Evolutionary conservation across 1,140 invertebrate genomes (phyloP), one percentile per base, ranked within the genome.

Genomic region (Meloidogyne floridensis): DNA sequence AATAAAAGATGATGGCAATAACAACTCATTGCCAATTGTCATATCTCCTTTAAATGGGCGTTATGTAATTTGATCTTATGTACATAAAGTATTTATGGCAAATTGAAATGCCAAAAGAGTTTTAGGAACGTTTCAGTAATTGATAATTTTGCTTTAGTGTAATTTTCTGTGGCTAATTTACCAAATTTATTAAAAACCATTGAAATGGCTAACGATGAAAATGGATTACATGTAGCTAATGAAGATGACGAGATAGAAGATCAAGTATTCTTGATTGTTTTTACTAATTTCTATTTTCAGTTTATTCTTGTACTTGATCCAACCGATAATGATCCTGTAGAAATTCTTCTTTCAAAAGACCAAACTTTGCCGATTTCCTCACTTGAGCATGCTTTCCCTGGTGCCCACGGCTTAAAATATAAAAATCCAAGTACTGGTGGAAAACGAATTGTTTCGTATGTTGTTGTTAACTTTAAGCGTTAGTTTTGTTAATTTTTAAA

Each of bases 381-480:
- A 8, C 91, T 98, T 77, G 93, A 94, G 75, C 95, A 95, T 77
- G 95, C 97, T 90, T 98, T 96, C 92, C 95, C 96, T 72, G 95
- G 95, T 82, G 94, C 95, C 70, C 95, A 94, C 90, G 96, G 96
- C 32, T 92, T 98, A 59, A 97, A 97, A 92, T 98, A 95, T 91
- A 93, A 95, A 81, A 95, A 93, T 87, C 93, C 94, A 11, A 95
- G 95, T 82, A 95, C 94, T 42, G 93, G 94, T 84, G 93, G 93
- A 43, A 93, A 95, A 91, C 92, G 96, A 81, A 96, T 95, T 72
- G 94, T 98, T 32, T 92, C 95, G 83, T 92, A 96, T 80, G 94
- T 32, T 32, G 32, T 32, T 32, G 32, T 93, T 83, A 18, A 15
- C 42, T 18, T 18, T 73, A 7, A 47, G 43, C 2, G 13, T 54